phyloP scores from a whole-genome alignment of 1,140 invertebrate species.

The Megathymus violae region DNA sequence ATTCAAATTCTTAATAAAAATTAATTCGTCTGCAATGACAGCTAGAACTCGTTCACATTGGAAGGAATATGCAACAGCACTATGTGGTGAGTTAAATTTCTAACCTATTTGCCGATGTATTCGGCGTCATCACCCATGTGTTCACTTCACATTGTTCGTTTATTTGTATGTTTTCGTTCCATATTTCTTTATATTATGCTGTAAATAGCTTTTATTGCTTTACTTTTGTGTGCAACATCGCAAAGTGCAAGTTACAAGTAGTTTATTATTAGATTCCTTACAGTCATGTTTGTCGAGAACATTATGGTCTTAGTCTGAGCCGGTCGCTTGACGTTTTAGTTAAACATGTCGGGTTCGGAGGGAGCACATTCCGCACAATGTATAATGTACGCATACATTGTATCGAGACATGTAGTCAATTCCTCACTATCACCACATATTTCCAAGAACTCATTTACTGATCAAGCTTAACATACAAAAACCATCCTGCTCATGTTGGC shows the following conservation, averaged over 20 bases:
- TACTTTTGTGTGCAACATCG: neutral
- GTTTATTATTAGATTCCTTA: slow-evolving; percentile 17
- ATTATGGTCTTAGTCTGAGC: slow-evolving; percentile 26
- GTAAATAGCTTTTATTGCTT: neutral
- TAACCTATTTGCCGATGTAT: slow-evolving; percentile 65
- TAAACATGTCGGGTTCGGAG: slow-evolving; percentile 43
- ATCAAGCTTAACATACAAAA: neutral
- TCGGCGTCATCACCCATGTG: slow-evolving; percentile 43
- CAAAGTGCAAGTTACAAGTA: slow-evolving; percentile 1
- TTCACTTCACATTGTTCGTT: slow-evolving; percentile 26
- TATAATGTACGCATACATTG: slow-evolving; percentile 14
- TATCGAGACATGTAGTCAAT: neutral
- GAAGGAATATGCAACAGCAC: slow-evolving; percentile 83
- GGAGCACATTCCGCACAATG: neutral
- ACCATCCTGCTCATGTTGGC: neutral
- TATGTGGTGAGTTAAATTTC: slow-evolving; percentile 79
- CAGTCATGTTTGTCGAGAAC: slow-evolving; percentile 29
- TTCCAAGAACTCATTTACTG: slow-evolving; percentile 7
- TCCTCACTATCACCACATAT: slow-evolving; percentile 2
- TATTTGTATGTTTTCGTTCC: neutral
- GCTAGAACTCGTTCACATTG: slow-evolving; percentile 80
- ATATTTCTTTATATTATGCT: slow-evolving; percentile 1
- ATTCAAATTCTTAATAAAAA: slow-evolving; percentile 55
- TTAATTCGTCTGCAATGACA: slow-evolving; percentile 70
- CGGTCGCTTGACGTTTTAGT: slow-evolving; percentile 42